These are phyloP conservation scores for Glareola pratincola DNA, from an alignment of 2,113 vertebrate genomes.

Conservation along the genomic window DNA sequence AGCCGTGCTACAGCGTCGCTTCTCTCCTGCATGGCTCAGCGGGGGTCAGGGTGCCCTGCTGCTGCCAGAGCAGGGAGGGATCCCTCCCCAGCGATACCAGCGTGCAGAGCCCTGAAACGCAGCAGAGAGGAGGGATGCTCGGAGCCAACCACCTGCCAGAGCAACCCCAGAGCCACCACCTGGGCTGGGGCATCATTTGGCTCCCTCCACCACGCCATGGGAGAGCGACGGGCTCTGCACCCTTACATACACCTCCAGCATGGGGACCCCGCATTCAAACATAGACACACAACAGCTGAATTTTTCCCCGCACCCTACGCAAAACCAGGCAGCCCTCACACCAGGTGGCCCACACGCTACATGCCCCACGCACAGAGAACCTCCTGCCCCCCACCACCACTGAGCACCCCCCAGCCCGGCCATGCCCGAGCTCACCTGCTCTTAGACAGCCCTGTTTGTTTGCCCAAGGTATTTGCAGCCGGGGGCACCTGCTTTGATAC, in stretches of 20 bases:
- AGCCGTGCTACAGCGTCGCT: fast-evolving
- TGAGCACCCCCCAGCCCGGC: background rate
- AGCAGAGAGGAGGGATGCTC: background rate
- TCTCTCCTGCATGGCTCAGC: background rate
- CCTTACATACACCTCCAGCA: background rate
- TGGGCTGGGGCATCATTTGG: background rate
- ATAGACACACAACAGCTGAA: fast-evolving
- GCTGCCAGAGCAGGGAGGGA: background rate
- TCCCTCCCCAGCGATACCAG: background rate
- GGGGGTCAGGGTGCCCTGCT: background rate
- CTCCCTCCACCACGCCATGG: background rate
- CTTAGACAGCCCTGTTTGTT: slow-evolving; percentile 68
- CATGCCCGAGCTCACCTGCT: slow-evolving; percentile 14
- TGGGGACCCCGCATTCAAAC: fast-evolving
- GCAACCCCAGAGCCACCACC: background rate
- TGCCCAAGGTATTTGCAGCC: slow-evolving; percentile 71
- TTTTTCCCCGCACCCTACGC: fast-evolving
- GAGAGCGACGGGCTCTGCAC: fast-evolving
- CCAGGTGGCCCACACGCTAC: background rate
- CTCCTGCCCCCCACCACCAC: background rate
- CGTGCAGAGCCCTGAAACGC: background rate
- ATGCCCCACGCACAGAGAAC: background rate
- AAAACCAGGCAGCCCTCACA: background rate
- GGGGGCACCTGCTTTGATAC: slow-evolving; percentile 70
- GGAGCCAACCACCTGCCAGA: background rate